Conservation (phyloP, 2,113 vertebrate species). For the mouse (Mus musculus) region GRCm39 chr11:69019001-69019500, state of each 20-base stretch:
- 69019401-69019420: background rate
- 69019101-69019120: background rate
- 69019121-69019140: background rate
- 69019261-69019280: background rate
- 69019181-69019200: background rate
- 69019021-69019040: background rate
- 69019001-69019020: background rate
- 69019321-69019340: accelerated
- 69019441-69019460: slow-evolving; percentile 79
- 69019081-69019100: background rate
- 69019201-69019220: background rate
- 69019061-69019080: background rate
- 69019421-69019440: slow-evolving; percentile 62
- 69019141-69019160: background rate
- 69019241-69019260: background rate
- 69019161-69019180: background rate
- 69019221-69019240: background rate
- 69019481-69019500: slow-evolving; percentile 77
- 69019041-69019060: background rate
- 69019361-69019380: background rate
- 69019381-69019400: background rate
- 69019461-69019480: slow-evolving; percentile 76
- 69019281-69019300: background rate
- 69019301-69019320: no score
- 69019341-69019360: background rate